Percentiles rank a stretch among this genome's conserved stretches.
Evolutionary conservation across 2,113 vertebrate genomes (phyloP).

Genomic region (Scatophagus argus): DNA sequence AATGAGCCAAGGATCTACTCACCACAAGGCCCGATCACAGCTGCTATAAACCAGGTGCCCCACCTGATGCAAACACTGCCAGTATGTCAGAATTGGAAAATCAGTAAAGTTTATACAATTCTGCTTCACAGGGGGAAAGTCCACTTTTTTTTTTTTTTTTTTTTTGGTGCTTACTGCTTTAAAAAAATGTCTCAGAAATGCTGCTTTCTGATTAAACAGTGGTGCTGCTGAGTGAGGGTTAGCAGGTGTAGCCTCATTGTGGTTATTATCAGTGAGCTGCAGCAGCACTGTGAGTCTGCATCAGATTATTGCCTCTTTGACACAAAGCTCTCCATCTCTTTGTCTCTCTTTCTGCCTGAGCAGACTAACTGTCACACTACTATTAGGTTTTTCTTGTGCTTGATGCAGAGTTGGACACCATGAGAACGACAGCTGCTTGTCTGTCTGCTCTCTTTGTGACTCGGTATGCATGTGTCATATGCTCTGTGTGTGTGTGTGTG

Average conservation of each 20-base stretch:
- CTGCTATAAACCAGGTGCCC: conserved; percentile 59
- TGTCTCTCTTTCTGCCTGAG: conserved; percentile 19
- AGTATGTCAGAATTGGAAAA: conserved; percentile 39
- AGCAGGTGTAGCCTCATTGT: conserved; percentile 84
- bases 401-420: neutral
- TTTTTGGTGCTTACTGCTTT: conserved; percentile 15
- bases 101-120: conserved; percentile 44
- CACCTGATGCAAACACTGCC: conserved; percentile 50
- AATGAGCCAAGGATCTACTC: conserved; percentile 55
- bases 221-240: conserved; percentile 52
- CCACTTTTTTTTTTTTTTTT: conserved; percentile 28
- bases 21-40: conserved; percentile 37
- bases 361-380: conserved; percentile 13
- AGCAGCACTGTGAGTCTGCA: conserved; percentile 74
- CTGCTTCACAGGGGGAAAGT: conserved; percentile 36
- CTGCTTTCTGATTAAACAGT: conserved; percentile 34
- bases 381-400: conserved; percentile 4
- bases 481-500: conserved; percentile 42
- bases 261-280: conserved; percentile 75
- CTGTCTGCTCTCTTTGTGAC: conserved; percentile 47
- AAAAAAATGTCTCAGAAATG: conserved; percentile 19
- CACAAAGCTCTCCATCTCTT: conserved; percentile 13
- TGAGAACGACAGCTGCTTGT: conserved; percentile 26
- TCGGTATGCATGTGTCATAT: conserved; percentile 34
- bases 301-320: conserved; percentile 75